Conservation (phyloP, 2,888 invertebrate genomes). For the Mamestra brassicae region DNA sequence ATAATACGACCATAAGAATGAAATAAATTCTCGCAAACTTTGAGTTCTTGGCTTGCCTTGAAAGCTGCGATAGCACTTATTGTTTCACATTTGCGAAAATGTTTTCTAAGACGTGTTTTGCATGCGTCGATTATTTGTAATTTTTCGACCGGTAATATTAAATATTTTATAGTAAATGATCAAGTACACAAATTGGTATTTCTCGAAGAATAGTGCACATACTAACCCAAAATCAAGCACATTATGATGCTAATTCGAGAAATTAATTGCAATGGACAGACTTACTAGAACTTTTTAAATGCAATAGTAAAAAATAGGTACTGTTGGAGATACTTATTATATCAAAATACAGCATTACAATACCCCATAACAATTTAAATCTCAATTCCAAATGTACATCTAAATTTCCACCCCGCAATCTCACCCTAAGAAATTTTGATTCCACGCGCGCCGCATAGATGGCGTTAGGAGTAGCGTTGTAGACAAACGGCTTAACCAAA, state of each 20-base stretch:
- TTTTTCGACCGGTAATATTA: conserved; percentile 28
- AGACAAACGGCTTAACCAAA: conserved; percentile 54
- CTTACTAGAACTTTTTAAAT: not conserved
- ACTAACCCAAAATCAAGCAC: too few species aligned
- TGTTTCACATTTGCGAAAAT: conserved; percentile 85
- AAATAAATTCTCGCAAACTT: conserved; percentile 89
- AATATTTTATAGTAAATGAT: too few species aligned
- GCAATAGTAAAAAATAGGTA: not conserved
- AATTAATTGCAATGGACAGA: too few species aligned
- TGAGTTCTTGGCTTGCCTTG: conserved; percentile 86
- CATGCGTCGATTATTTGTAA: conserved; percentile 74
- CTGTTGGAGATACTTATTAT: not conserved
- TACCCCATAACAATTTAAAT: conserved; percentile 14
- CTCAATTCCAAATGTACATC: not conserved
- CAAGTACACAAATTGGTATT: too few species aligned
- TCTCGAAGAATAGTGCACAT: not conserved
- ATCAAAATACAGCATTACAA: not conserved
- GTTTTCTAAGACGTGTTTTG: conserved; percentile 80
- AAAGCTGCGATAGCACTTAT: conserved; percentile 86
- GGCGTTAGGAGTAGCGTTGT: conserved; percentile 58
- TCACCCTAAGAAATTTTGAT: conserved; percentile 37
- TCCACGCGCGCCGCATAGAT: conserved; percentile 58
- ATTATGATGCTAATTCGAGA: too few species aligned
- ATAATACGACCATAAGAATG: conserved; percentile 90
- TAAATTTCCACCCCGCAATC: conserved; percentile 15